phyloP scores from a whole-genome alignment of 2,113 vertebrate species.

The Polypterus bichir region DNA sequence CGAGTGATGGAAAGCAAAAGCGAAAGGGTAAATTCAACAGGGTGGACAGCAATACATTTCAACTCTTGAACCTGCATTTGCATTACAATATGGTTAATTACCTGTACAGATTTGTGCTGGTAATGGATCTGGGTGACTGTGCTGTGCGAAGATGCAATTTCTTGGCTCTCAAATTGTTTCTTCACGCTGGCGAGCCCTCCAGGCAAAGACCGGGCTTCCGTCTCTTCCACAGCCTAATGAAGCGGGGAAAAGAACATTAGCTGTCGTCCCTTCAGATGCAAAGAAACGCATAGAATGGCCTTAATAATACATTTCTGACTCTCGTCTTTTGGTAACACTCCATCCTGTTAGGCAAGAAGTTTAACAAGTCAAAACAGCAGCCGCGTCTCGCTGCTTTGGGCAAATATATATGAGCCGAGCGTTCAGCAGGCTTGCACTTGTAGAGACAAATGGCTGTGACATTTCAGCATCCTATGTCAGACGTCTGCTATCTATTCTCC shows the following conservation, averaged over 20 bases:
- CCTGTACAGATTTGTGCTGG: constrained; percentile 66
- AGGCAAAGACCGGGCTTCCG: constrained; percentile 64
- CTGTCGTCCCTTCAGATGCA: constrained; percentile 26
- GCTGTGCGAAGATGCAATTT: constrained; percentile 50
- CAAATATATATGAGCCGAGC: too few relatives aligned
- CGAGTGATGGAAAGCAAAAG: constrained; percentile 16
- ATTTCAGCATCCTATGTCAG: not conserved
- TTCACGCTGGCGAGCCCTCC: constrained; percentile 78
- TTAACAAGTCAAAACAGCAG: not conserved
- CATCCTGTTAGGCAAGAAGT: not conserved
- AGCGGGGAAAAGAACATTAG: constrained; percentile 42
- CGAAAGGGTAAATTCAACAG: not conserved
- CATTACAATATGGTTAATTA: constrained; percentile 36
- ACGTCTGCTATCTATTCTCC: not conserved
- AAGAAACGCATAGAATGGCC: constrained; percentile 26
- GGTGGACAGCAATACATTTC: not conserved
- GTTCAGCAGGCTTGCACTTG: too few relatives aligned
- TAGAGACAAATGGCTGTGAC: not conserved
- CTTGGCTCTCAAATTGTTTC: constrained; percentile 75
- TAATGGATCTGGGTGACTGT: constrained; percentile 59
- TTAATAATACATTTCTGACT: constrained; percentile 17
- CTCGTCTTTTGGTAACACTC: not conserved
- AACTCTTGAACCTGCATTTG: constrained; percentile 9
- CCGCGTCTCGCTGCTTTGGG: too few relatives aligned
- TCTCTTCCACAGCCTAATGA: constrained; percentile 70